These are phyloP conservation scores for Sinohyriopsis cumingii DNA, from an alignment of 2,888 invertebrate genomes.

Conservation along the genomic window DNA sequence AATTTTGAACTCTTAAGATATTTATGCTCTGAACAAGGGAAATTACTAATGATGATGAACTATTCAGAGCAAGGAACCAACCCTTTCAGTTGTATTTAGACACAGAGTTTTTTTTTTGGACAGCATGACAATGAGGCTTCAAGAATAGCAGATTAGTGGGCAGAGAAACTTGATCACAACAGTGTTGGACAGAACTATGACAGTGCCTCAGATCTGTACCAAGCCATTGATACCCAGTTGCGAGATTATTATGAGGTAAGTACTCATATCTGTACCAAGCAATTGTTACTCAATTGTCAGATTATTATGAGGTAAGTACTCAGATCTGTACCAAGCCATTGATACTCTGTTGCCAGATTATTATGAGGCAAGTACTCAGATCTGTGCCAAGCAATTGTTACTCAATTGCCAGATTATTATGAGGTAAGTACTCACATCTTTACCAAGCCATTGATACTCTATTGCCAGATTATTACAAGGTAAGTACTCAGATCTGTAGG, in stretches of 20 bases:
- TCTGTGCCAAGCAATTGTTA: too few species aligned
- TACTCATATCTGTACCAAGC: slow-evolving; percentile 43
- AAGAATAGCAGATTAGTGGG: slow-evolving; percentile 44
- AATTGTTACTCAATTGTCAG: slow-evolving; percentile 43
- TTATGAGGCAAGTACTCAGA: too few species aligned
- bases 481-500: slow-evolving; percentile 43
- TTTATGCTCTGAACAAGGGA: too few species aligned
- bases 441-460: slow-evolving; percentile 48
- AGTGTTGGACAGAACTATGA: slow-evolving; percentile 30
- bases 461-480: slow-evolving; percentile 44
- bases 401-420: slow-evolving; percentile 48
- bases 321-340: slow-evolving; percentile 51
- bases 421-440: slow-evolving; percentile 38
- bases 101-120: too few species aligned
- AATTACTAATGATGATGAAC: too few species aligned
- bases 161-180: slow-evolving; percentile 41
- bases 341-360: too few species aligned
- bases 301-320: slow-evolving; percentile 43
- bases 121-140: slow-evolving; percentile 4
- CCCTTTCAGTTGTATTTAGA: too few species aligned
- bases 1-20: too few species aligned
- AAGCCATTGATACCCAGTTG: slow-evolving; percentile 46
- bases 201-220: slow-evolving; percentile 45
- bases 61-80: too few species aligned
- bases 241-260: slow-evolving; percentile 47